Evolutionary conservation across 64 coral and sea anemone genomes (phyloP).

Genomic region (Montipora foliosa): DNA sequence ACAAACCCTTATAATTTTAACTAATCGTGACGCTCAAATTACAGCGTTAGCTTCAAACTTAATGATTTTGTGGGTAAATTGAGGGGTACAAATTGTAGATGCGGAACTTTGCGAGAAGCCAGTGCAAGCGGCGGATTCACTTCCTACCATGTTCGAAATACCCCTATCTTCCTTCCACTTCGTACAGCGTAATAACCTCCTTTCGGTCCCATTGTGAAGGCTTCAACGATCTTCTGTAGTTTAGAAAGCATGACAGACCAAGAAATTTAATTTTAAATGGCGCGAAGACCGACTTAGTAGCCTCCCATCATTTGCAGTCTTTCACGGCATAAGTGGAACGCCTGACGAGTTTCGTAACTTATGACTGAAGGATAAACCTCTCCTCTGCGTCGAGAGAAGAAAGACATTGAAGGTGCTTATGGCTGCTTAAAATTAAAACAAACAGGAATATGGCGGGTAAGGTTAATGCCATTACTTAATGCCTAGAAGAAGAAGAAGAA

Average conservation of each 20-base stretch:
- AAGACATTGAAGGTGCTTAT: too few relatives aligned
- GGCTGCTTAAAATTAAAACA: too few relatives aligned
- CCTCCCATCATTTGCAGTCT: conserved; percentile 23
- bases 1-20: too few relatives aligned
- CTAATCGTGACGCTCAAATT: too few relatives aligned
- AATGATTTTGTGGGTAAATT: too few relatives aligned
- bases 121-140: not conserved
- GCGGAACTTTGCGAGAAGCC: too few relatives aligned
- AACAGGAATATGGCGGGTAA: too few relatives aligned
- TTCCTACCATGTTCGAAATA: conserved; percentile 92
- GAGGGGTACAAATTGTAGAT: too few relatives aligned
- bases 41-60: too few relatives aligned
- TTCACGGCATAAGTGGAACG: not conserved
- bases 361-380: not conserved
- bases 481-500: too few relatives aligned
- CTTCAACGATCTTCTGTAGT: conserved; percentile 20
- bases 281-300: not conserved
- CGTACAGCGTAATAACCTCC: conserved; percentile 83
- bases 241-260: not conserved
- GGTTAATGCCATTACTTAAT: too few relatives aligned
- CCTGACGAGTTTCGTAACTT: not conserved
- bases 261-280: not conserved
- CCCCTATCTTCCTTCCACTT: conserved; percentile 78
- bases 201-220: conserved; percentile 48
- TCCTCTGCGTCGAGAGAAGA: too few relatives aligned